Percentiles rank a stretch among this genome's conserved stretches.
These are phyloP conservation scores for Martes flavigula DNA, from an alignment of 2,797 vertebrate genomes.

Conservation along the genomic window DNA sequence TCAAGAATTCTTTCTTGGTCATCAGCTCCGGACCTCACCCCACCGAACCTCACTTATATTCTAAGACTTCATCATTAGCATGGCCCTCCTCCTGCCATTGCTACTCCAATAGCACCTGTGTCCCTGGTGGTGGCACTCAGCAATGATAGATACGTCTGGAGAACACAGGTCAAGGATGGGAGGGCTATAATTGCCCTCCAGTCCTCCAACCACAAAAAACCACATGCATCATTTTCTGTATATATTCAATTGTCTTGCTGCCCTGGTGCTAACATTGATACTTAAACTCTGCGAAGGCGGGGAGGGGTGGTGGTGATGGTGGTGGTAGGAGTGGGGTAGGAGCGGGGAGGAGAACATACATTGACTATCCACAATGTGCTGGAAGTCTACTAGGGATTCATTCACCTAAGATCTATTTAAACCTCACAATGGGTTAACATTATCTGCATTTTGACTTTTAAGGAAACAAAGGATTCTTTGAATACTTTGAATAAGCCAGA, in stretches of 20 bases:
- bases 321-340: too few relatives aligned
- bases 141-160: neutral
- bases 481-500: neutral
- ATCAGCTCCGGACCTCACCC: too few relatives aligned
- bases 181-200: neutral
- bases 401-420: neutral
- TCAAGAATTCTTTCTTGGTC: too few relatives aligned
- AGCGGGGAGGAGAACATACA: neutral
- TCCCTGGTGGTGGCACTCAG: neutral
- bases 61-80: neutral
- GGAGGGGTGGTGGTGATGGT: too few relatives aligned
- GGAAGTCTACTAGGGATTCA: neutral
- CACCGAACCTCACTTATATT: too few relatives aligned
- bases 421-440: neutral
- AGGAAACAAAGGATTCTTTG: neutral
- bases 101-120: neutral
- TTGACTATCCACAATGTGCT: neutral
- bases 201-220: neutral
- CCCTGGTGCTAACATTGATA: neutral
- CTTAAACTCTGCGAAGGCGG: neutral
- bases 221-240: neutral
- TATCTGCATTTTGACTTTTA: neutral
- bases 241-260: neutral
- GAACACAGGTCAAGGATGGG: neutral
- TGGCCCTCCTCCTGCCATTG: accelerated